Evolutionary conservation across 2,113 vertebrate genomes (phyloP).

Genomic region (Macroglossus sobrinus): DNA sequence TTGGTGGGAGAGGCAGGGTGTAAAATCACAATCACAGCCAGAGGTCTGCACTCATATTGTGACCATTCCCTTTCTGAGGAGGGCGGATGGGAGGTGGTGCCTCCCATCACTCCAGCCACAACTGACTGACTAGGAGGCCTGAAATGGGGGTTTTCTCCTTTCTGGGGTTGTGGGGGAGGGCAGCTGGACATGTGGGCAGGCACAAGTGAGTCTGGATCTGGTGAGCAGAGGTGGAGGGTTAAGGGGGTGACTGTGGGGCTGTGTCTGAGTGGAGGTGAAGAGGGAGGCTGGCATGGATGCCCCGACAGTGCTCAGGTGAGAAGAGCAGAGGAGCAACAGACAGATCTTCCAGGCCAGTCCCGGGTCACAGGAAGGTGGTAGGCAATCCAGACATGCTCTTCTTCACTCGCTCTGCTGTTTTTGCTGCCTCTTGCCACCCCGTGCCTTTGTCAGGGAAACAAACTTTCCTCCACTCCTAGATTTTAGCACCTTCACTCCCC

Average conservation of each 20-base stretch:
- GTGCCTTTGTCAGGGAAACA: background rate
- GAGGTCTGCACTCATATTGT: background rate
- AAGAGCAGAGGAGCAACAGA: background rate
- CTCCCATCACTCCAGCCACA: background rate
- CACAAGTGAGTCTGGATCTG: background rate
- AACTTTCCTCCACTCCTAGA: background rate
- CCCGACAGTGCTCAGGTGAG: accelerated
- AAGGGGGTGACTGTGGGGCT: background rate
- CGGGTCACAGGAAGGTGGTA: too few species aligned
- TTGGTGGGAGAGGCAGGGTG: background rate
- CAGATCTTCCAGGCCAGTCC: background rate
- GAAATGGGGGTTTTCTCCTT: background rate
- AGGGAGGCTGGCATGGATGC: background rate
- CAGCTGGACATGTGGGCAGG: background rate
- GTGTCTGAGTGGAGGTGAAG: background rate
- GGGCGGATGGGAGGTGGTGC: background rate
- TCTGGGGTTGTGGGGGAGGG: too few species aligned
- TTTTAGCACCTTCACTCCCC: background rate
- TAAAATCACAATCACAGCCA: conserved; percentile 15
- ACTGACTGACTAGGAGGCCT: accelerated
- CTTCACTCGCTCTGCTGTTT: too few species aligned
- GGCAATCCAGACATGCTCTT: accelerated
- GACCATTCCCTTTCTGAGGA: background rate
- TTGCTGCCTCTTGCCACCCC: background rate
- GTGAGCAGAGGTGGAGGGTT: background rate